Evolutionary conservation across 2,797 vertebrate genomes (phyloP), one percentile per base, ranked within the genome.

Genomic region (Melopsittacus undulatus): DNA sequence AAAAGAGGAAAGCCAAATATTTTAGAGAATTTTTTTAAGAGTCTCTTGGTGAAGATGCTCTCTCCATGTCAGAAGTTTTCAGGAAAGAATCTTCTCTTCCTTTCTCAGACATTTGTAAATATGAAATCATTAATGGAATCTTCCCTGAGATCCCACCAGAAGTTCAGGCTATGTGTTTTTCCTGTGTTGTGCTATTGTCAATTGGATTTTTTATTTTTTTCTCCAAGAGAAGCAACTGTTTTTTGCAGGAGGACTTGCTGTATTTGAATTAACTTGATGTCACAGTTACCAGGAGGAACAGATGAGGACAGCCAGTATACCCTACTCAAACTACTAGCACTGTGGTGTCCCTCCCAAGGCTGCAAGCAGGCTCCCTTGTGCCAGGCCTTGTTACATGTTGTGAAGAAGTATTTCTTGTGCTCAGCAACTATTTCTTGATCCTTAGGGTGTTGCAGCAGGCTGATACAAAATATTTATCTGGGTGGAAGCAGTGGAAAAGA

Each of bases 401-500:
- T 24, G 49, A 76, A 79, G 66, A 95, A 42, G 11, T 64, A 70
- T 21, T 91, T 90, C 18, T 61, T 72, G 45, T 89, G 68, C 81
- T 92, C 48, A 57, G 26, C 84, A 61, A 42, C 29, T 70, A 17
- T 69, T 90, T 89, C 51, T 78, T 79, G 49, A 32, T 81, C 91
- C 15, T 20, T 93, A 98, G 98, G 91, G 91, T 93, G 51, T 93
- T 42, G 89, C 95, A 97, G 72, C 92, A 97, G 67, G 87, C 88
- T 38, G 90, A 95, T 19, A 84, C 82, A 92, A 95, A 97, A 84
- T 46, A 69, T 21, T 89, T 96, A 18, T 96, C 97, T 11, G 97
- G 92, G 73, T 99, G 98, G 98, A 95, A 97, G 64, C 98, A 98
- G 88, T 98, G 98, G 98, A 98, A 95, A 74, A 97, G 93, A 64